These are phyloP conservation scores for Tyrannus savana DNA, from an alignment of 2,113 vertebrate genomes.

Conservation along the genomic window DNA sequence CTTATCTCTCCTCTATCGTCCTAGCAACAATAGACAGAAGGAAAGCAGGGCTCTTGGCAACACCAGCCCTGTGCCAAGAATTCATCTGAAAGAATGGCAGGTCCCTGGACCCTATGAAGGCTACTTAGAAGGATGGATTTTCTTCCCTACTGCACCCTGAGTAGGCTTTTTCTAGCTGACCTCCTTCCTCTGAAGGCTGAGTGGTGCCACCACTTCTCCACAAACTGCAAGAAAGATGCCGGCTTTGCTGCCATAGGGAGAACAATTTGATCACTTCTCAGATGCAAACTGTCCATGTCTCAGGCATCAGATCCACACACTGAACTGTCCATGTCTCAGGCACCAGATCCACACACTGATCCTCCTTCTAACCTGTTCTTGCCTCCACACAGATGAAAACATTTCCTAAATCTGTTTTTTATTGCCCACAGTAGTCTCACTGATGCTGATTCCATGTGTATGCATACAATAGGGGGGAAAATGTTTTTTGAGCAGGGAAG, in stretches of 20 bases:
- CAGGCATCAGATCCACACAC: not conserved
- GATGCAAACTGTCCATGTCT: not conserved
- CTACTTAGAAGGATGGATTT: not conserved
- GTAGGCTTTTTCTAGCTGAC: not conserved
- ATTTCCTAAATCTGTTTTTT: not conserved
- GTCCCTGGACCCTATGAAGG: not conserved
- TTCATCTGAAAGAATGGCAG: not conserved
- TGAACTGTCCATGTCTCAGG: not conserved
- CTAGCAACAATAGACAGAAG: not conserved
- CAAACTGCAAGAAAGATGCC: not conserved
- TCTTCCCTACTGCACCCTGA: not conserved
- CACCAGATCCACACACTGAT: not conserved
- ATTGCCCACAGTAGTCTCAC: not conserved
- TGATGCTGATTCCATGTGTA: not conserved
- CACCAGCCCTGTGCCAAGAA: constrained; percentile 29
- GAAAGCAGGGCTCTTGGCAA: not conserved
- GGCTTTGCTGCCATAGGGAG: not conserved
- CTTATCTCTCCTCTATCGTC: constrained; percentile 28
- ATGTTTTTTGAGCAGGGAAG: not conserved
- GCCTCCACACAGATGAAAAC: not conserved
- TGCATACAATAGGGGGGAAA: not conserved
- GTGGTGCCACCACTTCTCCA: not conserved
- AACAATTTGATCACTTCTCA: not conserved
- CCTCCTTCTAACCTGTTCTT: not conserved
- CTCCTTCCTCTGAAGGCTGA: not conserved